These are phyloP conservation scores for Catalaphyllia jardinei DNA, from an alignment of 64 coral and sea anemone species.

Conservation along the genomic window DNA sequence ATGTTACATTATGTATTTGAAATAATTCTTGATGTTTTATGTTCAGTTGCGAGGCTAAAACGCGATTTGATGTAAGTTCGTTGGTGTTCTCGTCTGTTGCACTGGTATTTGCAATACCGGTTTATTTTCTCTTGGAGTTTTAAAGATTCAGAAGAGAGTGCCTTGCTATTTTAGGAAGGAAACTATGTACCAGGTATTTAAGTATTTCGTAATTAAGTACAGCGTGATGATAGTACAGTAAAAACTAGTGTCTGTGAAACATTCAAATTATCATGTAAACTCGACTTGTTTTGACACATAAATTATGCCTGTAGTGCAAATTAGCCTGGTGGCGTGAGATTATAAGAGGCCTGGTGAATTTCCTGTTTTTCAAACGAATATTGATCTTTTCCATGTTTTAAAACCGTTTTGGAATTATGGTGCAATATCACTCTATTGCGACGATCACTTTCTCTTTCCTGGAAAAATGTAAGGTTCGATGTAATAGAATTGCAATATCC, in stretches of 20 bases:
- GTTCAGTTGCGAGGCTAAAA: not conserved
- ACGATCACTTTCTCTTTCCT: not conserved
- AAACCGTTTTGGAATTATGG: not conserved
- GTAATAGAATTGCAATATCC: too few species aligned
- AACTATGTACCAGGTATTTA: not conserved
- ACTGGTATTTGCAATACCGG: not conserved
- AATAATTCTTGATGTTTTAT: not conserved
- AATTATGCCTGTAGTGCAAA: not conserved
- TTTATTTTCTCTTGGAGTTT: not conserved
- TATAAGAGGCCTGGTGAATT: not conserved
- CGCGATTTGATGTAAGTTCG: not conserved
- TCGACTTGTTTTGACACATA: conserved; percentile 1
- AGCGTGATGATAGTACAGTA: not conserved
- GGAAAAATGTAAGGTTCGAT: too few species aligned
- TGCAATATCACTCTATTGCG: not conserved
- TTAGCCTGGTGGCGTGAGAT: not conserved
- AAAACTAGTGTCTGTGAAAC: not conserved
- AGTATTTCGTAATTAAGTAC: not conserved
- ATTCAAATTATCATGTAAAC: conserved; percentile 6
- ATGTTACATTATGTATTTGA: not conserved
- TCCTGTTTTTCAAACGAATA: conserved; percentile 36
- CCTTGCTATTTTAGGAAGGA: not conserved
- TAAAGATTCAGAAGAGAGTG: not conserved
- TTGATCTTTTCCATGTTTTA: not conserved
- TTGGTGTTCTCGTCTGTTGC: not conserved